These are phyloP conservation scores for Ctenoplectra terminalis DNA, from an alignment of 1,140 invertebrate species.

Conservation along the genomic window DNA sequence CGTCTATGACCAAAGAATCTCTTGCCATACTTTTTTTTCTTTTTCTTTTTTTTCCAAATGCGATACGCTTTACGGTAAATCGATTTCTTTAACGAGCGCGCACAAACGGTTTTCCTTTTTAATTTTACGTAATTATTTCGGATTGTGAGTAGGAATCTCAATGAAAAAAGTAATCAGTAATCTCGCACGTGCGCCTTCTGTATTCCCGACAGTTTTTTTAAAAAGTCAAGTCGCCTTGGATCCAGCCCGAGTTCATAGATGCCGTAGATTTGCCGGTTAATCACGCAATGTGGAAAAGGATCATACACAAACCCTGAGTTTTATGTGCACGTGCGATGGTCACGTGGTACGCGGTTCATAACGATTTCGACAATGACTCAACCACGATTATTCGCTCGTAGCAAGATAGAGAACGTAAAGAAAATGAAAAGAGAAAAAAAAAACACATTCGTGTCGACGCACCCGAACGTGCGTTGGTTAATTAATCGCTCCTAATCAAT, in stretches of 20 bases:
- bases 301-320: slow-evolving; percentile 59
- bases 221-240: slow-evolving; percentile 78
- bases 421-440: neutral
- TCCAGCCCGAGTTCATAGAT: slow-evolving; percentile 76
- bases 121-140: slow-evolving; percentile 59
- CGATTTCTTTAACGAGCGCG: slow-evolving; percentile 40
- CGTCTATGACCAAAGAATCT: neutral
- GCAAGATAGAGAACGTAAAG: slow-evolving; percentile 39
- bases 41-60: neutral
- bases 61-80: slow-evolving; percentile 26
- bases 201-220: slow-evolving; percentile 81
- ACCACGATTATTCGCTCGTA: slow-evolving; percentile 44
- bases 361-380: slow-evolving; percentile 54
- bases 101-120: slow-evolving; percentile 42
- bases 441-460: slow-evolving; percentile 37
- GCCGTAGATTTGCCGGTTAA: slow-evolving; percentile 72
- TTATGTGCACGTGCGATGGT: slow-evolving; percentile 45
- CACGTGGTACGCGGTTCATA: slow-evolving; percentile 50
- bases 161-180: slow-evolving; percentile 67
- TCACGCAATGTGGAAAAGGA: slow-evolving; percentile 67
- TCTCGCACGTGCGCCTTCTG: slow-evolving; percentile 79
- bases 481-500: slow-evolving; percentile 59
- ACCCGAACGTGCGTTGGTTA: slow-evolving; percentile 42
- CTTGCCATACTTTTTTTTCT: too few relatives aligned
- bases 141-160: slow-evolving; percentile 60